A percentile compares a stretch with the other conserved stretches of the same genome.
phyloP scores from a whole-genome alignment of 2,888 invertebrate species.

The Latrodectus hesperus region DNA sequence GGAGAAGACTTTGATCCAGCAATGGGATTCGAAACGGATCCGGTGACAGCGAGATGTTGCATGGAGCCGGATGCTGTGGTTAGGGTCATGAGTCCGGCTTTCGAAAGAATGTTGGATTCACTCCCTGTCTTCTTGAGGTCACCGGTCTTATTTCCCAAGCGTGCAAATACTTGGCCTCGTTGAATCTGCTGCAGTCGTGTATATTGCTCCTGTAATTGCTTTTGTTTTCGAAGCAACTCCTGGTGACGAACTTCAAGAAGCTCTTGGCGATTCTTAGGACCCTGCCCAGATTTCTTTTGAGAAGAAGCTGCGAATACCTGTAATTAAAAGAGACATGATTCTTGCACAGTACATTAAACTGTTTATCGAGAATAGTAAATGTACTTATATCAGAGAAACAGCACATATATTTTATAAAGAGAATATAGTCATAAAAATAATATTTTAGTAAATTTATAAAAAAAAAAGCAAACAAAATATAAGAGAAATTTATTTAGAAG shows the following conservation, averaged over 20 bases:
- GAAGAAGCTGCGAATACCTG: constrained; percentile 47
- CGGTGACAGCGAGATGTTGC: constrained; percentile 78
- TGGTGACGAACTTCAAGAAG: constrained; percentile 88
- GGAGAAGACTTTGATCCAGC: constrained; percentile 46
- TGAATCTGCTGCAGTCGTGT: constrained; percentile 91
- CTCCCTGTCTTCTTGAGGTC: constrained; percentile 88
- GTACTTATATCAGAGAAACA: too few relatives aligned
- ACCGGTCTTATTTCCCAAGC: constrained; percentile 71
- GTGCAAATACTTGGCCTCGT: constrained; percentile 75
- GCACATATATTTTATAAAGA: too few relatives aligned
- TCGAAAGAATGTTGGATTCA: constrained; percentile 88
- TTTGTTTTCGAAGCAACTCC: constrained; percentile 90
- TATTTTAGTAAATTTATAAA: too few relatives aligned
- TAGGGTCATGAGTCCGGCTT: constrained; percentile 85
- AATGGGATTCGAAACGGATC: constrained; percentile 60
- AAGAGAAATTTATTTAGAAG: too few relatives aligned
- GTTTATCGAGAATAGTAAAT: too few relatives aligned
- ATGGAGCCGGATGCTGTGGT: constrained; percentile 77
- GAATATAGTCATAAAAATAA: too few relatives aligned
- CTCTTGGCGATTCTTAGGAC: constrained; percentile 73
- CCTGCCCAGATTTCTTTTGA: constrained; percentile 44
- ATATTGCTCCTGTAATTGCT: constrained; percentile 92
- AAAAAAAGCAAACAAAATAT: too few relatives aligned
- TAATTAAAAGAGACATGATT: neutral
- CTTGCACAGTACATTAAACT: neutral